Base-by-base conservation (phyloP, 2,797 vertebrate species). In the Sphenodon punctatus region DNA sequence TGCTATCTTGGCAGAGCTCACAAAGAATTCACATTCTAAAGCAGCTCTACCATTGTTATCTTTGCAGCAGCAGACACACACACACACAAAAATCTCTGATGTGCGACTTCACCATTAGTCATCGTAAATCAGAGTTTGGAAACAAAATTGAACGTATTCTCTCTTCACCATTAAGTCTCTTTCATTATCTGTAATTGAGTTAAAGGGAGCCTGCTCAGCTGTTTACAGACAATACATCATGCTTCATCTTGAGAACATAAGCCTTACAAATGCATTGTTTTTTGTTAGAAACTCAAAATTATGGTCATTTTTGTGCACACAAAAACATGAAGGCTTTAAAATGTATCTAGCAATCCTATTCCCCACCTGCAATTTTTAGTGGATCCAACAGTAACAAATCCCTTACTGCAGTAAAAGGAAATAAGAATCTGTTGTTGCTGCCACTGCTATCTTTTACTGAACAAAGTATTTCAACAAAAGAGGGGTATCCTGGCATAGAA, bases 131-230 rank as follows among this genome's bases (percentile, higher is more conserved):
- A 55, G 84, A 65, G 11, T 36, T 58, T 7, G 27, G 27, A 46
- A 6, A 20, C 41, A 49, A 76, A 73, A 67, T 58, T 49, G 53
- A 78, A 78, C 41, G 42, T 25, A 39, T 61, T 84, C 15, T 64
- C 22, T 85, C 53, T 82, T 84, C 68, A 87, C 46, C 8, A 32
- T 66, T 55, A 84, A 72, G 72, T 70, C 8, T 59, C 30, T 74
- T 80, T 82, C 67, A 81, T 61, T 75, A 72, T 78, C 65, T 89
- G 12, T n/a, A 85, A 71, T 9, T 79, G 48, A 87, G 75, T 87
- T 73, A 53, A 86, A 89, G 70, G 8, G 25, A 68, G 22, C 25
- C 32, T 75, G 86, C 86, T 87, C 23, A 76, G 41, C 13, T 81
- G 53, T 56, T 87, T 92, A 71, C 34, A 70, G 58, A 36, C 56